Base-by-base conservation (phyloP, 2,113 vertebrate species). In the Turdus rufiventris region DNA sequence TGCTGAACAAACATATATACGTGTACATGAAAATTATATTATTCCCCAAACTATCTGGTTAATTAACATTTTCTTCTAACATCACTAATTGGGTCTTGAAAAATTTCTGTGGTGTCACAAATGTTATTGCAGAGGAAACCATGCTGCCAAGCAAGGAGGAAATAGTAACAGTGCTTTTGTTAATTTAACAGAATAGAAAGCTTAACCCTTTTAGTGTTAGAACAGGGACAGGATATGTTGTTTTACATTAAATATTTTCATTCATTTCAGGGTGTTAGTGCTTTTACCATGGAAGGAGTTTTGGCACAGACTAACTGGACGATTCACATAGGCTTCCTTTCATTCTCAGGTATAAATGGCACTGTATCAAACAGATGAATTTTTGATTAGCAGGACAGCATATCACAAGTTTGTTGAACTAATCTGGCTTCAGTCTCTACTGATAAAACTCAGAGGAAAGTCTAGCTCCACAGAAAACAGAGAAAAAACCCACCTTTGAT, bases 111-210 rank as follows among this genome's bases (percentile, higher is more conserved):
- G 60, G 78, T 95, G 76, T 95, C 87, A 80, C 62, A 38, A 47
- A 90, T 94, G 43, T 91, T 85, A 60, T 75, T 91, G 68, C 48
- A 96, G 78, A 96, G 95, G 94, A 96, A 97, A 91, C 83, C 34
- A 43, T 14, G 33, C 54, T 89, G 73, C 72, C 77, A 74, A 85
- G 74, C 58, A 94, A 83, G 56, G 43, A 95, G 78, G 85, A 97
- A 94, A 83, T 26, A 85, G 73, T 87, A 94, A 87, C 73, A 85
- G 15, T 3, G 51, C 66, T 61, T 94, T 77, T 91, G 54, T 91
- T 93, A 89, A 85, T 68, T 45, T 61, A 93, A 90, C 72, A 62
- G 56, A 79, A 76, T 18, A 81, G 83, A 74, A 80, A 31, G 33
- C 31, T 93, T 94, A 94, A 91, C 77, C 34, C 63, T 83, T 89